Evolutionary conservation across 2,113 vertebrate genomes (phyloP).

Genomic region (Bettongia penicillata): DNA sequence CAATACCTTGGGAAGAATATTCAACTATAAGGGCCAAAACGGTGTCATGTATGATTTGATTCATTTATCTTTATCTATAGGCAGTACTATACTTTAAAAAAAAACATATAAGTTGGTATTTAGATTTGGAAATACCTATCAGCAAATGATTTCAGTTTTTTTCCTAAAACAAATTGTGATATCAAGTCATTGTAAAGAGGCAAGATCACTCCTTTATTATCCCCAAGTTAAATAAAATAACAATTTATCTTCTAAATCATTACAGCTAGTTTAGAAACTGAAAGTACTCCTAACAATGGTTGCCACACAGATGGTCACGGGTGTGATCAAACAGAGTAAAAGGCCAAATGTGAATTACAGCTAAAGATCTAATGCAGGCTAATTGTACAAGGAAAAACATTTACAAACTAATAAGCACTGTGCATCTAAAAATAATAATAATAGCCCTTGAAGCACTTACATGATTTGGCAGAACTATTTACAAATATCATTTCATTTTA

Average conservation of each 20-base stretch:
- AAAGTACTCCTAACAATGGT: not conserved
- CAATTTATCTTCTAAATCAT: not conserved
- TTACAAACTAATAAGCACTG: not conserved
- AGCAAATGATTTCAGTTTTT: not conserved
- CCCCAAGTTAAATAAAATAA: not conserved
- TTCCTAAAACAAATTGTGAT: not conserved
- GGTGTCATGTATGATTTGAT: not conserved
- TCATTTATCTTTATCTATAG: not conserved
- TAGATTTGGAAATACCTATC: not conserved
- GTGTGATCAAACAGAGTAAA: not conserved
- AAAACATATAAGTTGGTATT: not conserved
- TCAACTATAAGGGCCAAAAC: not conserved
- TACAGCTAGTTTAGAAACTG: not conserved
- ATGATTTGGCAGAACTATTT: not conserved
- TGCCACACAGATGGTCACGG: not conserved
- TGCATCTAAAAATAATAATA: not conserved
- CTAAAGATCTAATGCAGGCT: not conserved
- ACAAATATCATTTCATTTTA: not conserved
- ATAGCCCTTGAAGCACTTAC: not conserved
- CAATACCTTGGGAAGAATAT: not conserved
- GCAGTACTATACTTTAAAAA: not conserved
- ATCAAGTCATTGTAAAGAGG: not conserved
- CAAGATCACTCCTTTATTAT: not conserved
- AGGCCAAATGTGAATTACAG: not conserved
- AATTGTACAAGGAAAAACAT: not conserved